A percentile compares a stretch with the other conserved stretches of the same genome.
phyloP scores from a whole-genome alignment of 2,888 invertebrate genomes.

The Stenodera caucasica region DNA sequence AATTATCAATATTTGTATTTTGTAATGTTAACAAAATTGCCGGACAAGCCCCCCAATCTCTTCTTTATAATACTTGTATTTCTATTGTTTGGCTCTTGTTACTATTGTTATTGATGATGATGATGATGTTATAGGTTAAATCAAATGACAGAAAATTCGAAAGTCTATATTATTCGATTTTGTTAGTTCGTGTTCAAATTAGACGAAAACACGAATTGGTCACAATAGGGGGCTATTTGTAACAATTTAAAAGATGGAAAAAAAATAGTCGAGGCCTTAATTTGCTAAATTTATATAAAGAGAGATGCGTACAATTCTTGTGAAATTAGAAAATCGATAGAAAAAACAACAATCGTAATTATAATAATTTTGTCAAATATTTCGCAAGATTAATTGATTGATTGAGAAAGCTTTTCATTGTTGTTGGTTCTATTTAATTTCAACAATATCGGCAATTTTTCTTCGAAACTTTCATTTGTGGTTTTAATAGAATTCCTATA shows the following conservation, averaged over 20 bases:
- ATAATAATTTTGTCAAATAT: background rate
- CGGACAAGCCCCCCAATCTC: conserved; percentile 18
- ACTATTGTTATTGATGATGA: conserved; percentile 13
- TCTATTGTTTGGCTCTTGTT: background rate
- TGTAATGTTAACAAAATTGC: conserved; percentile 21
- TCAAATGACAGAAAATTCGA: conserved; percentile 10
- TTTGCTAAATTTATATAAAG: no score
- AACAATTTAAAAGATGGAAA: background rate
- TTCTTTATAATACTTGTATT: background rate
- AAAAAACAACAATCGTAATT: background rate
- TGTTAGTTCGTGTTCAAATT: background rate
- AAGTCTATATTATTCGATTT: conserved; percentile 1
- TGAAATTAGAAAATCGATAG: background rate
- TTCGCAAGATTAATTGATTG: no score
- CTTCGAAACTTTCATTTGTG: conserved; percentile 8
- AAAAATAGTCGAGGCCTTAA: no score
- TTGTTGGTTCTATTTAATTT: background rate
- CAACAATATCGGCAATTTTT: background rate
- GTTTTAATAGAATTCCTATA: conserved; percentile 38
- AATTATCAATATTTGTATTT: conserved; percentile 22
- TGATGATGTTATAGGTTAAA: conserved; percentile 10
- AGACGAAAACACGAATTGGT: background rate
- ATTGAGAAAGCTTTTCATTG: background rate
- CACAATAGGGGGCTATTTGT: background rate
- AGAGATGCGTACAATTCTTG: no score